Evolutionary conservation across 2,113 vertebrate species (phyloP), one percentile per base, ranked within the genome.

Genomic region (Phodopus roborovskii): DNA sequence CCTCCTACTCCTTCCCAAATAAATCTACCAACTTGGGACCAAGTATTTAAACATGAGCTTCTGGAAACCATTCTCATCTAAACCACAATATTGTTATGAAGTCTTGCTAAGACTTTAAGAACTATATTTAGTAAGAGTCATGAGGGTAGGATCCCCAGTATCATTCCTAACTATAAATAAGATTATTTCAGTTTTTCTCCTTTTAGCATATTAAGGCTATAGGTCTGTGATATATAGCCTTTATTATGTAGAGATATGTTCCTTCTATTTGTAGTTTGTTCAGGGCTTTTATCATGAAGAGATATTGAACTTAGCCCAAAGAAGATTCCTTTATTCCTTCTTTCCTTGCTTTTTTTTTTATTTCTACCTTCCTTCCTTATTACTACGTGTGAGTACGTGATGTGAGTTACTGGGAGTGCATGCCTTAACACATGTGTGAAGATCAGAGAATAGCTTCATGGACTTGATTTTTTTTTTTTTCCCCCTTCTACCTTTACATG

Each of bases 341-440:
- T 30, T 30, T 5, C 30, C 13, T 3, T n/a, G 4, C 24, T 12
- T 20, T n/a, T 15, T 74, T 7, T 11, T 0, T n/a, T n/a, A n/a
- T 33, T 3, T 1, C 8, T 53, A 1, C 7, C 10, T 75, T 77
- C 42, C 39, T 45, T 50, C 3, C 5, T 79, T 20, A 20, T 24
- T 36, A 15, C 3, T 58, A 5, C 24, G 36, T 58, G 78, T 22
- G 16, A 81, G 33, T n/a, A 24, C 8, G 11, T n/a, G 20, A 58
- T 20, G 50, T 12, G 5, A 12, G 50, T 8, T 56, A 12, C 17
- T 17, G 36, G 33, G 33, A 33, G 13, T 56, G 33, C 50, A 36
- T 22, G 16, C 19, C 9, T 5, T 36, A 79, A 30, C 50, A 81
- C 19, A 53, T 2, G 10, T n/a, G 50, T 56, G 50, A 81, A 56